Evolutionary conservation across 2,888 invertebrate genomes (phyloP).

Genomic region (Hoplodrina blanda): DNA sequence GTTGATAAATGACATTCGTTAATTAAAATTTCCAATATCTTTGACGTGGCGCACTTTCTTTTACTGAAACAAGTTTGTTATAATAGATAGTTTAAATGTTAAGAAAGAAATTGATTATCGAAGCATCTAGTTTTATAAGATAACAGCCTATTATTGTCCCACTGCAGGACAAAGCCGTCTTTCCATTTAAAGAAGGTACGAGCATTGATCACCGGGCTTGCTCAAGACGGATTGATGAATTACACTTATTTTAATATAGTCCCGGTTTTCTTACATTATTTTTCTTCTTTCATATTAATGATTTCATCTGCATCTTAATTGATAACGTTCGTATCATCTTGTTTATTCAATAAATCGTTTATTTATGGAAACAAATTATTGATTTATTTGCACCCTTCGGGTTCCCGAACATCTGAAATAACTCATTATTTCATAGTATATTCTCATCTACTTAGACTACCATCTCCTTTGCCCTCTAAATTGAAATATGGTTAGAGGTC

Average conservation of each 20-base stretch:
- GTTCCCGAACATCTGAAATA: slow-evolving; percentile 20
- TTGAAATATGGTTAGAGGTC: slow-evolving; percentile 74
- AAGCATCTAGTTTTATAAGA: background rate
- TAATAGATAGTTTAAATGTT: slow-evolving; percentile 15
- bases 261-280: too few species aligned
- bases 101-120: slow-evolving; percentile 11
- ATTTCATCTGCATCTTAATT: background rate
- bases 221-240: too few species aligned
- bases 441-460: slow-evolving; percentile 26
- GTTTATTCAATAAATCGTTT: slow-evolving; percentile 4
- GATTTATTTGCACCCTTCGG: slow-evolving; percentile 27
- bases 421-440: slow-evolving; percentile 38
- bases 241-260: too few species aligned
- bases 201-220: too few species aligned
- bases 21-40: slow-evolving; percentile 75
- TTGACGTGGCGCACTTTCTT: slow-evolving; percentile 47
- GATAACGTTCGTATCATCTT: background rate
- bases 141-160: too few species aligned
- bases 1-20: slow-evolving; percentile 83
- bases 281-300: background rate
- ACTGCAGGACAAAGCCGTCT: too few species aligned
- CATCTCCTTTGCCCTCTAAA: slow-evolving; percentile 35
- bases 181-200: too few species aligned
- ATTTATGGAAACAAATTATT: slow-evolving; percentile 8
- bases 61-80: slow-evolving; percentile 29